Evolutionary conservation across 2,113 vertebrate genomes (phyloP).

Genomic region (Prochilodus magdalenae): DNA sequence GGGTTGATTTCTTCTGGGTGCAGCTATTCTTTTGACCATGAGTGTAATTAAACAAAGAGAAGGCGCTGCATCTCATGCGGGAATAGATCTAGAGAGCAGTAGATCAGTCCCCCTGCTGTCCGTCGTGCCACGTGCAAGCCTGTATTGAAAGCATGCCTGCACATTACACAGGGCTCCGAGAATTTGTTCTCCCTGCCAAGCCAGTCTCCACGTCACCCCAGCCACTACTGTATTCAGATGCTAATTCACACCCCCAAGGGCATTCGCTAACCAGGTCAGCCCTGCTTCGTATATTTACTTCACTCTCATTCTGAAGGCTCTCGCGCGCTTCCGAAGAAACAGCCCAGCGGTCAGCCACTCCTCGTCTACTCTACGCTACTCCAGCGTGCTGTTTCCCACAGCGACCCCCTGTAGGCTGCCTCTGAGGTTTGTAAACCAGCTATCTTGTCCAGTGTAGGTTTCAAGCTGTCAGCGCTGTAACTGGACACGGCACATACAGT

Average conservation of each 20-base stretch:
- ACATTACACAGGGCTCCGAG: slow-evolving; percentile 54
- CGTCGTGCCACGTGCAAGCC: background rate
- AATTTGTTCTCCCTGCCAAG: slow-evolving; percentile 62
- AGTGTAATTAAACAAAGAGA: background rate
- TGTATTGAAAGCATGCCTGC: slow-evolving; percentile 49
- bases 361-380: no score
- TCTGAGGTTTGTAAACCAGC: background rate
- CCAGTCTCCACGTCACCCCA: slow-evolving; percentile 70
- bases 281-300: slow-evolving; percentile 81
- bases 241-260: slow-evolving; percentile 77
- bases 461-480: background rate
- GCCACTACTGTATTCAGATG: slow-evolving; percentile 77
- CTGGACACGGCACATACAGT: background rate
- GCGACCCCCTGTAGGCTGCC: background rate
- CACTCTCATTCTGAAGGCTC: slow-evolving; percentile 64
- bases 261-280: slow-evolving; percentile 79
- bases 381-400: background rate
- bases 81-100: background rate
- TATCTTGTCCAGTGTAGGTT: background rate
- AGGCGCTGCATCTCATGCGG: background rate
- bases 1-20: no score
- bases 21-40: no score
- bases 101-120: background rate
- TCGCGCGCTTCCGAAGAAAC: background rate
- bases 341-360: background rate